Evolutionary conservation across 1,140 invertebrate genomes (phyloP).

Genomic region (Ostrea edulis): DNA sequence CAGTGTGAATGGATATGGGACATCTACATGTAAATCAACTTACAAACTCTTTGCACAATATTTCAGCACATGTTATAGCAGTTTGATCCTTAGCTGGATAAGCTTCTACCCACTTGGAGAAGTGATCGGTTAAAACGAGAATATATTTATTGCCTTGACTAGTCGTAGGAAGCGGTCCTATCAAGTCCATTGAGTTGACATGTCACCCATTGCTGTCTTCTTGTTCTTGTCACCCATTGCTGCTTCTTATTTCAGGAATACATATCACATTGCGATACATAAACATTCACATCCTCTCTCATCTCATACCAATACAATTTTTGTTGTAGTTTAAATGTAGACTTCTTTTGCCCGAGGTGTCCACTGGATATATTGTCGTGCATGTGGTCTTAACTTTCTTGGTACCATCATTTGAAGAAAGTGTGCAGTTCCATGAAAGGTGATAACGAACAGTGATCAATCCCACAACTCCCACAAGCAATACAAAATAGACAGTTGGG

Average conservation of each 20-base stretch:
- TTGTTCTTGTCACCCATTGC: no score
- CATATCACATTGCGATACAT: slow-evolving; percentile 17
- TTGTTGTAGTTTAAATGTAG: slow-evolving; percentile 46
- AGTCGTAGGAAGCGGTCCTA: slow-evolving; percentile 47
- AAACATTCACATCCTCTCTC: slow-evolving; percentile 49
- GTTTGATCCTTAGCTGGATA: slow-evolving; percentile 51
- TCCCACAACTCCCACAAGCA: no score
- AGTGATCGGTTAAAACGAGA: slow-evolving; percentile 50
- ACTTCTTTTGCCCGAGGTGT: slow-evolving; percentile 61
- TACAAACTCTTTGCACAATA: slow-evolving; percentile 48
- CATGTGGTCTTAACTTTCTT: slow-evolving; percentile 19
- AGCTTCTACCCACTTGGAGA: slow-evolving; percentile 53
- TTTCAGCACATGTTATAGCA: slow-evolving; percentile 42
- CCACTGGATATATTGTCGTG: slow-evolving; percentile 55
- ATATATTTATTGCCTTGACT: slow-evolving; percentile 52
- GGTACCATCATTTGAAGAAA: slow-evolving; percentile 50
- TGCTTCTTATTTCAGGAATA: slow-evolving; percentile 44
- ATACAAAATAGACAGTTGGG: no score
- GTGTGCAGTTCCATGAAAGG: not conserved
- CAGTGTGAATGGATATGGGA: slow-evolving; percentile 51
- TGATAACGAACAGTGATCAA: no score
- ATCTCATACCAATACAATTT: slow-evolving; percentile 61
- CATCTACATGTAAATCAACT: slow-evolving; percentile 52
- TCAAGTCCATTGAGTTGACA: slow-evolving; percentile 47
- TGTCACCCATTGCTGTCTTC: slow-evolving; percentile 36